These are phyloP conservation scores for Chaetodon trifasciatus DNA, from an alignment of 2,797 vertebrate species.

Conservation along the genomic window DNA sequence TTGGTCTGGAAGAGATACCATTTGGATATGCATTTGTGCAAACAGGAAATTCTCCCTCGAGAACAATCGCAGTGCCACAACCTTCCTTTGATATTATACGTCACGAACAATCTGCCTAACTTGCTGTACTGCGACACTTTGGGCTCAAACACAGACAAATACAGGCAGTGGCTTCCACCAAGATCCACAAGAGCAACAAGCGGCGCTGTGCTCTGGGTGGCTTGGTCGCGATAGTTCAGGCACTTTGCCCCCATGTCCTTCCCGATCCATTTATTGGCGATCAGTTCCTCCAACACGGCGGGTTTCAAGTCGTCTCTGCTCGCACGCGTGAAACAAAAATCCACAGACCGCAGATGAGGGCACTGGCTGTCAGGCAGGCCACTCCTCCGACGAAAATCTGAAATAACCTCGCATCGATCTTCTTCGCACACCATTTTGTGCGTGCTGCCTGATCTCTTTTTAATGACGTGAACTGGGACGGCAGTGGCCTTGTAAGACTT, in stretches of 20 bases:
- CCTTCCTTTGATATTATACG: slow-evolving; percentile 3
- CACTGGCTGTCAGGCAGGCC: slow-evolving; percentile 10
- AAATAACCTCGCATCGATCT: slow-evolving; percentile 11
- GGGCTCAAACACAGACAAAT: slow-evolving; percentile 33
- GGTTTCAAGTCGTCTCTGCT: slow-evolving; percentile 15
- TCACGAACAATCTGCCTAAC: slow-evolving; percentile 14
- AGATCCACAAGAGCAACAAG: slow-evolving; percentile 31
- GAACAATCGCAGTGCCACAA: slow-evolving; percentile 32
- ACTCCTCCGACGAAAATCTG: slow-evolving; percentile 16
- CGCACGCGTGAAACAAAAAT: slow-evolving; percentile 16
- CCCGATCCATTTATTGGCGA: slow-evolving; percentile 13
- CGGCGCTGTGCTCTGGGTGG: not conserved
- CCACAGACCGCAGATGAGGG: slow-evolving; percentile 23
- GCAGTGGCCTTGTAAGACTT: slow-evolving; percentile 32
- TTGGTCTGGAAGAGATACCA: slow-evolving; percentile 34
- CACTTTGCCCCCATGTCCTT: slow-evolving; percentile 27
- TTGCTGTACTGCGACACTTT: not conserved
- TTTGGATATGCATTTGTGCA: slow-evolving; percentile 21
- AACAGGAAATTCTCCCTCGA: slow-evolving; percentile 22
- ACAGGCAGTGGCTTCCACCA: slow-evolving; percentile 24
- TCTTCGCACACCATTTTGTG: slow-evolving; percentile 9
- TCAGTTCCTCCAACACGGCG: slow-evolving; percentile 14
- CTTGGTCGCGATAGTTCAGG: not conserved
- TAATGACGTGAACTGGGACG: slow-evolving; percentile 30
- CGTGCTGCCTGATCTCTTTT: not conserved